Conservation (phyloP, 2,797 vertebrate species). For the Cheirogaleus major region DNA sequence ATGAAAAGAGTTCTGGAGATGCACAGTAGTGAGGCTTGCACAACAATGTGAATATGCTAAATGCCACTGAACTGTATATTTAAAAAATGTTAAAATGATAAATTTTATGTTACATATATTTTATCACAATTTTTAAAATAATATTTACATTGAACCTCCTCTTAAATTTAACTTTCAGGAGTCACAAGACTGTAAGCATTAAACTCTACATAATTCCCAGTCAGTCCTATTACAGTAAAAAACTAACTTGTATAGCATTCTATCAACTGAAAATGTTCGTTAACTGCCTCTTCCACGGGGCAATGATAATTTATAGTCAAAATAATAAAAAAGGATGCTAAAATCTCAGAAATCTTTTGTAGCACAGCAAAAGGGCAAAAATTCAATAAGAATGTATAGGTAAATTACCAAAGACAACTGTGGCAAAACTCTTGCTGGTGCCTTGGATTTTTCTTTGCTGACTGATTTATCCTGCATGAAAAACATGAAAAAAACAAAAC, state of each 20-base stretch:
- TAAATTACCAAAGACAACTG: constrained; percentile 81
- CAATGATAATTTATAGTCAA: not conserved
- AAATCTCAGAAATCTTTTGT: not conserved
- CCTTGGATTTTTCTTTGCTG: constrained; percentile 73
- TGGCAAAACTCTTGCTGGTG: constrained; percentile 70
- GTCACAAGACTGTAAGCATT: not conserved
- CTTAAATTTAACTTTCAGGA: not conserved
- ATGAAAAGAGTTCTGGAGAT: not conserved
- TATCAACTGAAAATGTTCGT: not conserved
- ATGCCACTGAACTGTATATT: not conserved
- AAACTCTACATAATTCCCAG: not conserved
- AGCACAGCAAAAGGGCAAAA: not conserved
- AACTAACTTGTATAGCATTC: not conserved
- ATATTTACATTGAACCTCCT: not conserved
- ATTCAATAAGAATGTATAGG: not conserved
- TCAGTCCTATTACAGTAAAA: not conserved
- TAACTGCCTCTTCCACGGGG: not conserved
- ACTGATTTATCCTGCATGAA: constrained; percentile 62
- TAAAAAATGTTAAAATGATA: not conserved
- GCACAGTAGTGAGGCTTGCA: not conserved
- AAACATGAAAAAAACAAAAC: not conserved
- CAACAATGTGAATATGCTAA: not conserved
- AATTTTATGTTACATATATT: not conserved
- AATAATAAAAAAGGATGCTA: not conserved
- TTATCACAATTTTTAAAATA: not conserved